Evolutionary conservation across 2,888 invertebrate species (phyloP).

Genomic region (Pheosia tremula): DNA sequence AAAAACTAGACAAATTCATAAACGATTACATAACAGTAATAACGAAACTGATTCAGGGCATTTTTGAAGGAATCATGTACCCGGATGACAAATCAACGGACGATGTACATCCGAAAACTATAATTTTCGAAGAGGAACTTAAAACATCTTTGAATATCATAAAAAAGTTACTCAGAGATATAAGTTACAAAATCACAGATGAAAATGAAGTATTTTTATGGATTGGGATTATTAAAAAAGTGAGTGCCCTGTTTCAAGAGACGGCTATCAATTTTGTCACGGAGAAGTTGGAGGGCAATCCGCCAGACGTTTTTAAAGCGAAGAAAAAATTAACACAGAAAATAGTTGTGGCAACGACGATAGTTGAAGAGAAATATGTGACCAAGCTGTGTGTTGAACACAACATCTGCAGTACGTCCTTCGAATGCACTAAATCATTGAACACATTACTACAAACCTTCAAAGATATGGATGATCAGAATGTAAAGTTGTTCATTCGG

Average conservation of each 20-base stretch:
- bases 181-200: constrained; percentile 40
- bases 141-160: constrained; percentile 43
- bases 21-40: constrained; percentile 57
- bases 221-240: constrained; percentile 59
- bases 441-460: constrained; percentile 47
- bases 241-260: constrained; percentile 58
- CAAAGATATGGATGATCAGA: constrained; percentile 39
- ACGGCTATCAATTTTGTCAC: constrained; percentile 40
- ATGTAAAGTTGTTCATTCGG: constrained; percentile 40
- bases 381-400: constrained; percentile 54
- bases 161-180: constrained; percentile 46
- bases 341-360: constrained; percentile 47
- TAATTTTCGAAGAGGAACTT: constrained; percentile 46
- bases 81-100: constrained; percentile 22
- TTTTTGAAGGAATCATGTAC: constrained; percentile 47
- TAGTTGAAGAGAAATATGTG: constrained; percentile 56
- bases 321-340: constrained; percentile 50
- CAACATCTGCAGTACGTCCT: constrained; percentile 50
- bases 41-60: constrained; percentile 47
- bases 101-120: constrained; percentile 11
- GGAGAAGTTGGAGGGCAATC: constrained; percentile 40
- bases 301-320: constrained; percentile 29
- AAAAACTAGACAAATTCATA: constrained; percentile 42
- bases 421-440: constrained; percentile 54
- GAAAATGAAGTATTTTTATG: constrained; percentile 47